Conservation (phyloP, 2,888 invertebrate species). For the Dicroscelio sp. region DNA sequence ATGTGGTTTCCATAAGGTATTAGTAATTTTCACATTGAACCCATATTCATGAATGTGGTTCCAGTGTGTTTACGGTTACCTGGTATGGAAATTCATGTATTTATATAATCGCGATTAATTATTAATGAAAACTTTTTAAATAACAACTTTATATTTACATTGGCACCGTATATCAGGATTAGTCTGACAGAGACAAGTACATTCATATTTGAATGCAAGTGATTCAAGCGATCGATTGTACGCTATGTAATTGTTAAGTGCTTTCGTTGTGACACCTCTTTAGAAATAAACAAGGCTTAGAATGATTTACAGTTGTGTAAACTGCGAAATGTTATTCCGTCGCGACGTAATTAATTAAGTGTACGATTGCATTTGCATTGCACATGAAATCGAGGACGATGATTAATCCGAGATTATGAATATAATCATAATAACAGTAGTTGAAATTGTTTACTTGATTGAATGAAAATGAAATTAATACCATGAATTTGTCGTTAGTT, state of each 20-base stretch:
- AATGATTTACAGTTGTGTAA: slow-evolving; percentile 54
- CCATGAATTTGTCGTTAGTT: too few relatives aligned
- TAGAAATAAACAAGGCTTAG: slow-evolving; percentile 67
- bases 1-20: too few relatives aligned
- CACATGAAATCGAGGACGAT: slow-evolving; percentile 43
- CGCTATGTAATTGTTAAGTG: slow-evolving; percentile 54
- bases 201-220: slow-evolving; percentile 24
- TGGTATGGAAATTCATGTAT: slow-evolving; percentile 26
- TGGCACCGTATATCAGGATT: slow-evolving; percentile 59
- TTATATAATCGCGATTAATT: slow-evolving; percentile 15
- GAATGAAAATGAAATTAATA: too few relatives aligned
- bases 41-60: too few relatives aligned
- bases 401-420: slow-evolving; percentile 13
- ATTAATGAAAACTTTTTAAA: slow-evolving; percentile 56
- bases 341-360: slow-evolving; percentile 66
- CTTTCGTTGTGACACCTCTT: slow-evolving; percentile 65
- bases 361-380: slow-evolving; percentile 30
- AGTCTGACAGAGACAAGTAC: slow-evolving; percentile 54
- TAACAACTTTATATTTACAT: slow-evolving; percentile 51
- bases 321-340: too few relatives aligned
- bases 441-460: too few relatives aligned
- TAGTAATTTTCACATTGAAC: too few relatives aligned
- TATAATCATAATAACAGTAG: not conserved
- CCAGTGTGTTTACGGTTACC: too few relatives aligned
- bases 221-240: slow-evolving; percentile 39